These are phyloP conservation scores for Morpho helenor DNA, from an alignment of 2,888 invertebrate genomes.

Conservation along the genomic window DNA sequence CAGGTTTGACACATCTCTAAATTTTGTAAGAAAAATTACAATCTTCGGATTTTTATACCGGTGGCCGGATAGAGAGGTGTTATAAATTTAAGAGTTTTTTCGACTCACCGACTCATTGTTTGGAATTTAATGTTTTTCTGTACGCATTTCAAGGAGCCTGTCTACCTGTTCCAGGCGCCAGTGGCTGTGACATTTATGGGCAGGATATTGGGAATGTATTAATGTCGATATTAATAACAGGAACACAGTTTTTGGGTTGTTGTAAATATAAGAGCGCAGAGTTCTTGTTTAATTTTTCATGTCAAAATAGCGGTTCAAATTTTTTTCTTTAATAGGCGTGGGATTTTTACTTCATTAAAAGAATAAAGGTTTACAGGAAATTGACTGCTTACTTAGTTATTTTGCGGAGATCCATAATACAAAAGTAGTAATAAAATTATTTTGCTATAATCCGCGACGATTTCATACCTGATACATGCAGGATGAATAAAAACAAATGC, in stretches of 20 bases:
- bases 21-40: constrained; percentile 75
- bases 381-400: no score
- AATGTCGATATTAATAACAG: constrained; percentile 76
- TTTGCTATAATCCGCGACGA: no score
- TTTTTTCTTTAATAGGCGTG: constrained; percentile 44
- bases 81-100: constrained; percentile 70
- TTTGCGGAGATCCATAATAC: no score
- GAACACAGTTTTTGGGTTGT: constrained; percentile 49
- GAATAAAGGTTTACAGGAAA: no score
- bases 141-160: constrained; percentile 54
- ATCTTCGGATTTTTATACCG: constrained; percentile 68
- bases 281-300: constrained; percentile 45
- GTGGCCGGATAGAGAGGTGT: constrained; percentile 62
- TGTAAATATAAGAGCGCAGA: constrained; percentile 59
- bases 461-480: no score
- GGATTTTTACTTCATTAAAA: constrained; percentile 7
- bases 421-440: no score
- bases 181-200: constrained; percentile 72
- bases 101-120: constrained; percentile 60
- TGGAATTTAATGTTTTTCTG: constrained; percentile 61
- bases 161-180: constrained; percentile 77
- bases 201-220: constrained; percentile 75
- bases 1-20: constrained; percentile 77
- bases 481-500: no score
- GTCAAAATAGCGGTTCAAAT: constrained; percentile 58